Evolutionary conservation across 2,888 invertebrate genomes (phyloP).

Genomic region (Leptopilina myrica): DNA sequence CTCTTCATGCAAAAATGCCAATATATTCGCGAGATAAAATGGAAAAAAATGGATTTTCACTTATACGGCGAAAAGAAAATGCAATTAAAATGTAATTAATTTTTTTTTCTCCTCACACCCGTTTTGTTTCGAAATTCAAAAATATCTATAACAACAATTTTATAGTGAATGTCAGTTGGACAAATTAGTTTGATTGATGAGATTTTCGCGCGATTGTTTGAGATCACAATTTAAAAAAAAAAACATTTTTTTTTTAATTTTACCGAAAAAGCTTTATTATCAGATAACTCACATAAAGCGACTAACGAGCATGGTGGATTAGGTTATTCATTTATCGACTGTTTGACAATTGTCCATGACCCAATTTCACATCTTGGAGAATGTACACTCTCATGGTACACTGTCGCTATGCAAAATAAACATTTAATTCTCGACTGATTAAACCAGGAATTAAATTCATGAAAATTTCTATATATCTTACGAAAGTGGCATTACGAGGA

Average conservation of each 20-base stretch:
- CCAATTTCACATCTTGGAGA: constrained; percentile 23
- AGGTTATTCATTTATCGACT: constrained; percentile 39
- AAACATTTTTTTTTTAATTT: not conserved
- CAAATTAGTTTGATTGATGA: constrained; percentile 19
- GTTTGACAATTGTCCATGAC: constrained; percentile 35
- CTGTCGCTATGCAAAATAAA: constrained; percentile 20
- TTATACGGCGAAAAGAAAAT: not conserved
- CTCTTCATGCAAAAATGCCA: not conserved
- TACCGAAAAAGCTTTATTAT: constrained; percentile 19
- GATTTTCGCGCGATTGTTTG: not conserved
- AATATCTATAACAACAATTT: not conserved
- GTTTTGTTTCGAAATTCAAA: not conserved
- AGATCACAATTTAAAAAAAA: too few relatives aligned
- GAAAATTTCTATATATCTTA: constrained; percentile 19
- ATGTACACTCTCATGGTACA: constrained; percentile 19
- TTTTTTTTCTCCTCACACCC: not conserved
- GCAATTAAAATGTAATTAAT: constrained; percentile 16
- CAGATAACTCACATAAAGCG: not conserved
- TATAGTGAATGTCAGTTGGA: not conserved
- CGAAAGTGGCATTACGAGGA: not conserved
- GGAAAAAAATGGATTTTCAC: not conserved
- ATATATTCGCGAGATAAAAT: not conserved
- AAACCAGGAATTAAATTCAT: constrained; percentile 4
- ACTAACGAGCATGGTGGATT: constrained; percentile 33
- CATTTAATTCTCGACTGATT: constrained; percentile 6